Percentiles rank a stretch among this genome's conserved stretches.
phyloP scores from a whole-genome alignment of 2,113 vertebrate genomes.

The Salminus brasiliensis region DNA sequence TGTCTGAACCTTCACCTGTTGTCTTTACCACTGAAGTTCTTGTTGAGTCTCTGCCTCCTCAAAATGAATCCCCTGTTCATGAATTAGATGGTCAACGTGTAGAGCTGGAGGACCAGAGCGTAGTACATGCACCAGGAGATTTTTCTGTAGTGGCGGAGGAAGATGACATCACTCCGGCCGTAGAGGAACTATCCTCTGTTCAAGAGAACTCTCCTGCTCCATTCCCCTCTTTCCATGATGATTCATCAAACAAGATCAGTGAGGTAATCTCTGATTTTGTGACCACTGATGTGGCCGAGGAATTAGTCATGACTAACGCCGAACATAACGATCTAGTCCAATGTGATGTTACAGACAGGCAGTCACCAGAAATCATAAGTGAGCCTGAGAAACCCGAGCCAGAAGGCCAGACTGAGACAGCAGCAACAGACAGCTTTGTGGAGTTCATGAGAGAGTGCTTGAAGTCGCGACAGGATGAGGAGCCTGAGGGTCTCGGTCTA shows the following conservation, averaged over 20 bases:
- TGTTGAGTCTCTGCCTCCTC: constrained; percentile 35
- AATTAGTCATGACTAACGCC: constrained; percentile 11
- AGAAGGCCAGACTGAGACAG: constrained; percentile 55
- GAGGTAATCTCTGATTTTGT: constrained; percentile 50
- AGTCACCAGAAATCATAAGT: constrained; percentile 48
- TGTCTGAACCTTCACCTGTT: constrained; percentile 54
- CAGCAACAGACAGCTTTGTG: constrained; percentile 76
- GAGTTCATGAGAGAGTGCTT: constrained; percentile 81
- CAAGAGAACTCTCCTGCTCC: constrained; percentile 60
- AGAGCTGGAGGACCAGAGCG: constrained; percentile 21
- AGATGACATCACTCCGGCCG: constrained; percentile 28
- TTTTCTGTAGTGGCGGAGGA: constrained; percentile 42
- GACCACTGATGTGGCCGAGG: constrained; percentile 29
- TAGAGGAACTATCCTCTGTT: constrained; percentile 36
- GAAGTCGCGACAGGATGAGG: constrained; percentile 72
- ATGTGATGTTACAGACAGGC: constrained; percentile 34
- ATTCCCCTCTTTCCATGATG: constrained; percentile 62
- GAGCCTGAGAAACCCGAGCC: constrained; percentile 53
- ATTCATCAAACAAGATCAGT: constrained; percentile 8
- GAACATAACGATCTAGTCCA: constrained; percentile 24
- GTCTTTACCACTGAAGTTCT: constrained; percentile 50
- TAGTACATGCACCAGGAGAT: neutral
- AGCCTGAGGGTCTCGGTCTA: constrained; percentile 37
- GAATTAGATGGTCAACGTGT: neutral
- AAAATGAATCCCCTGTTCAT: constrained; percentile 11